phyloP scores from a whole-genome alignment of 2,888 invertebrate species.

The Mylabris sibirica region DNA sequence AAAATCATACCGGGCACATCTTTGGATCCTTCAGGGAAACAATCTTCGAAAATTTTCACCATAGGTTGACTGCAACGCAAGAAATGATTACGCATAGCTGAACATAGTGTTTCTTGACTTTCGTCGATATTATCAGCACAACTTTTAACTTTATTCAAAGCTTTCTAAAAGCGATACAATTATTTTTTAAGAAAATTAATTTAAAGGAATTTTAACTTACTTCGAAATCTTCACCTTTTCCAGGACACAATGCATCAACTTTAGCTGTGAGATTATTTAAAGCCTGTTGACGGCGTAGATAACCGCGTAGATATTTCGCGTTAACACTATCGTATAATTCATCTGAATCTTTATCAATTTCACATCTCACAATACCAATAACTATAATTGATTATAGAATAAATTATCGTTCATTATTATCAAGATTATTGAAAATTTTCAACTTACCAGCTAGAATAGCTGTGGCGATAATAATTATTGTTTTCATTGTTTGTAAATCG shows the following conservation, averaged over 20 bases:
- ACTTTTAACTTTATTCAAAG: slow-evolving; percentile 32
- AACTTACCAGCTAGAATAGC: background rate
- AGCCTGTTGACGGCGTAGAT: slow-evolving; percentile 29
- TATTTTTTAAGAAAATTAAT: slow-evolving; percentile 7
- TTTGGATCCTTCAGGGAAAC: slow-evolving; percentile 42
- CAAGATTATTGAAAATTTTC: background rate
- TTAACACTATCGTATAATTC: slow-evolving; percentile 6
- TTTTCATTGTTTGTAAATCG: background rate
- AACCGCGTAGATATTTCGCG: slow-evolving; percentile 13
- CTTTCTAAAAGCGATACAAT: slow-evolving; percentile 30
- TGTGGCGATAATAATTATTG: background rate
- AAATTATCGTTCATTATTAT: background rate
- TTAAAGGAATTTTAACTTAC: slow-evolving; percentile 25
- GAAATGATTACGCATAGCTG: slow-evolving; percentile 38
- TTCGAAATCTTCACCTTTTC: slow-evolving; percentile 36
- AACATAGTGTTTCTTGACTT: slow-evolving; percentile 42
- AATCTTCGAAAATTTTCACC: slow-evolving; percentile 39
- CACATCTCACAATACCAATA: background rate
- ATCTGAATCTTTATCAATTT: background rate
- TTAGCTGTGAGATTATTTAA: slow-evolving; percentile 23
- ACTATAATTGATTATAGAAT: background rate
- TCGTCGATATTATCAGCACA: slow-evolving; percentile 39
- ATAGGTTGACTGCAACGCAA: slow-evolving; percentile 40
- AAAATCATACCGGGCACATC: slow-evolving; percentile 39
- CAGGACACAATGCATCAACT: slow-evolving; percentile 37